Percentiles rank a stretch among this genome's conserved stretches.
phyloP scores from a whole-genome alignment of 2,888 invertebrate species.

The Stenoptilia bipunctidactyla region DNA sequence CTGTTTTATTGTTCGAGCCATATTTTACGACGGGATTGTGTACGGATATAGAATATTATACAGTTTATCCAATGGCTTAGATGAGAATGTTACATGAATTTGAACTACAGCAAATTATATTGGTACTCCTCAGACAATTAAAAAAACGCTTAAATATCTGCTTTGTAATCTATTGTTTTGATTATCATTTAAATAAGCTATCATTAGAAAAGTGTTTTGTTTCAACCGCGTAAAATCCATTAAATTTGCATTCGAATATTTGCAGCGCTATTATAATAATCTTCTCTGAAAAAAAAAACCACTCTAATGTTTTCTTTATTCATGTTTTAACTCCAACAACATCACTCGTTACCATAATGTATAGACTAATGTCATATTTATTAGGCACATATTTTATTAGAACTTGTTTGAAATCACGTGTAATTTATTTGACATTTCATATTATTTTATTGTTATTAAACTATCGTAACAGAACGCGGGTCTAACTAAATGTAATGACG shows the following conservation, averaged over 20 bases:
- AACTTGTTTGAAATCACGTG: constrained; percentile 18
- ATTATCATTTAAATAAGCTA: neutral
- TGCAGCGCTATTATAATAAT: neutral
- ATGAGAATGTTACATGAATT: neutral
- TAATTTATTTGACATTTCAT: constrained; percentile 29
- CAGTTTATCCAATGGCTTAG: constrained; percentile 1
- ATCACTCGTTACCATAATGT: neutral
- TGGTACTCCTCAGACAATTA: too few relatives aligned
- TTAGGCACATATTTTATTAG: constrained; percentile 1
- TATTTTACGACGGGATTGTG: constrained; percentile 70
- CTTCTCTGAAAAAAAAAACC: neutral
- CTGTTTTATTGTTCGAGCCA: constrained; percentile 70
- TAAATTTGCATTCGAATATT: neutral
- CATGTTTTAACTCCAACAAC: neutral
- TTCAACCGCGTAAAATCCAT: neutral
- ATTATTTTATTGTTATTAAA: constrained; percentile 47
- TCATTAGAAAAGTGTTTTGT: neutral
- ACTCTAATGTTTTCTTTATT: neutral
- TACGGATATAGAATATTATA: constrained; percentile 51
- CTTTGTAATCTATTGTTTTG: neutral
- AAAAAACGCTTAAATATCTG: too few relatives aligned
- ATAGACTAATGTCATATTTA: neutral
- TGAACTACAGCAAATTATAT: neutral
- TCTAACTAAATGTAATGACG: constrained; percentile 68
- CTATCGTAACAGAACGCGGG: constrained; percentile 15